A percentile compares a stretch with the other conserved stretches of the same genome.
These are phyloP conservation scores for Arothron firmamentum DNA, from an alignment of 2,113 vertebrate species.

Conservation along the genomic window DNA sequence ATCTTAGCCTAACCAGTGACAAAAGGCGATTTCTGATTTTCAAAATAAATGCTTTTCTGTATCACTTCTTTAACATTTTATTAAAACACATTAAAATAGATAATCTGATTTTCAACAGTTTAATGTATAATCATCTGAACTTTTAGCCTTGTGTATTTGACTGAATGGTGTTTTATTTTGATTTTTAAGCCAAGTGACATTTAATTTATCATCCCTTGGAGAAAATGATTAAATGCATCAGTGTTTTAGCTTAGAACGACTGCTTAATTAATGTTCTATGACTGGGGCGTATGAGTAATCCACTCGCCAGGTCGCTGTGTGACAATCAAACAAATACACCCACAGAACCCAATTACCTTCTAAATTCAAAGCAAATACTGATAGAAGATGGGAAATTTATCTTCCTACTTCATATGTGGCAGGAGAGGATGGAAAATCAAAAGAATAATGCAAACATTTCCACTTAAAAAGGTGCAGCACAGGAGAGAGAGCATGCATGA, in stretches of 20 bases:
- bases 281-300: slow-evolving; percentile 47
- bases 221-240: slow-evolving; percentile 59
- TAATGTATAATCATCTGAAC: slow-evolving; percentile 30
- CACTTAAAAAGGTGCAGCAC: slow-evolving; percentile 93
- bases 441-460: slow-evolving; percentile 79
- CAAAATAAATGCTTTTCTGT: slow-evolving; percentile 21
- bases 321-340: slow-evolving; percentile 62
- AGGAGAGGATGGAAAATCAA: slow-evolving; percentile 78
- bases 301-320: slow-evolving; percentile 53
- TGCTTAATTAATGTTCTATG: slow-evolving; percentile 61
- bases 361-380: slow-evolving; percentile 61
- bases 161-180: slow-evolving; percentile 35
- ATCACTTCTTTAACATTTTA: slow-evolving; percentile 11
- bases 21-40: not conserved
- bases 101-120: too few species aligned
- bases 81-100: not conserved
- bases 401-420: slow-evolving; percentile 70
- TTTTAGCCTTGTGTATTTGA: slow-evolving; percentile 57
- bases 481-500: slow-evolving; percentile 98
- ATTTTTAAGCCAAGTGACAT: slow-evolving; percentile 46
- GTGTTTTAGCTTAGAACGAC: slow-evolving; percentile 34
- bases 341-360: slow-evolving; percentile 60
- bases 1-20: slow-evolving; percentile 44
- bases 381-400: slow-evolving; percentile 47
- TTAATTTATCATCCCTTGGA: slow-evolving; percentile 56